Evolutionary conservation across 2,888 invertebrate species (phyloP), one percentile per base, ranked within the genome.

Genomic region (Caenorhabditis doughertyi): DNA sequence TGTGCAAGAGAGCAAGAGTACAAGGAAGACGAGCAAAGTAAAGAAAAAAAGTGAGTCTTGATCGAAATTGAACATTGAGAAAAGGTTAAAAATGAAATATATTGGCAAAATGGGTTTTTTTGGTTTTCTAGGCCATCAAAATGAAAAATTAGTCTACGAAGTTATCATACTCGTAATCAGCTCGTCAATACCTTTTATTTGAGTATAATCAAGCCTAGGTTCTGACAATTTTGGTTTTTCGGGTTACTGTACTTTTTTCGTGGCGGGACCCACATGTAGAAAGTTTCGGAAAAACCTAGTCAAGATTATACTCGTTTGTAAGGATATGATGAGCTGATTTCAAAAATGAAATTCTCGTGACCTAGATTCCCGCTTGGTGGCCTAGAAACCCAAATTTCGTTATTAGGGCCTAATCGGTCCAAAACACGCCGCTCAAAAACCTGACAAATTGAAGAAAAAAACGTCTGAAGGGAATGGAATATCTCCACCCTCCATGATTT

Each of bases 251-350:
- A 39, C 13, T 58, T 58, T 55, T 23, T 21, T 58, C 39, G 35
- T 35, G 56, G 56, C n/a, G 32, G 56, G 39, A 39, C 39, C 11
- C 11, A 39, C 9, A n/a, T n/a, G n/a, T n/a, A 39, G 39, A 13
- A 39, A 39, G 9, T 11, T n/a, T n/a, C n/a, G n/a, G n/a, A 4
- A 16, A 16, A 39, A 32, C 56, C 29, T 32, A 27, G 27, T n/a
- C 25, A 56, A 13, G 56, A 56, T 49, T 49, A 49, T 49, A 18
- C 49, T 49, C 49, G 16, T 49, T 49, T 49, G 2, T 3, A 49
- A 49, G 49, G 8, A 18, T 16, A 18, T 21, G 29, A 27, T 2
- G 56, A 56, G 32, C 58, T 13, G n/a, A 58, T 25, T 18, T 18
- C 39, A 16, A 39, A 5, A 13, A 39, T 39, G 9, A 32, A 32